phyloP scores from a whole-genome alignment of 2,888 invertebrate species.

The Luperina nickerlii region DNA sequence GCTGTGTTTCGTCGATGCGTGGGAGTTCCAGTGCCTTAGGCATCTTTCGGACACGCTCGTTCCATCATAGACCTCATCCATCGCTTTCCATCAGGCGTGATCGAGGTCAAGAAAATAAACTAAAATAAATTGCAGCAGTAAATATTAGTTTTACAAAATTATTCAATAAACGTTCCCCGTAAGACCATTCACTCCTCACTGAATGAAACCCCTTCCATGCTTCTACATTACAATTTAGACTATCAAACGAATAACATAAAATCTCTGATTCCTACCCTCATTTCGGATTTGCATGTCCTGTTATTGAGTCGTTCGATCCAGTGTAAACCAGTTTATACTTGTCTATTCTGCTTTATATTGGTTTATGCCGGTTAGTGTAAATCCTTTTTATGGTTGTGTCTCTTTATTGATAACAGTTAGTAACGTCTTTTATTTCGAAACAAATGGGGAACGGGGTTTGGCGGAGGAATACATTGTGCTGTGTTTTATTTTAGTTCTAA shows the following conservation, averaged over 20 bases:
- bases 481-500: conserved; percentile 1
- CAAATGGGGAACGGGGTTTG: conserved; percentile 1
- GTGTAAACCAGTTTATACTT: conserved; percentile 55
- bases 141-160: background rate
- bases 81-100: too few relatives aligned
- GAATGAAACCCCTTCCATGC: background rate
- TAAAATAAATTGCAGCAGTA: background rate
- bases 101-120: too few relatives aligned
- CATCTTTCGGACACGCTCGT: too few relatives aligned
- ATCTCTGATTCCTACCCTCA: conserved; percentile 27
- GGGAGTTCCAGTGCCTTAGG: too few relatives aligned
- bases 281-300: conserved; percentile 61
- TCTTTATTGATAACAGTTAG: conserved; percentile 56
- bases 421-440: conserved; percentile 37
- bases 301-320: conserved; percentile 71
- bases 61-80: too few relatives aligned
- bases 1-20: too few relatives aligned
- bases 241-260: conserved; percentile 52
- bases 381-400: conserved; percentile 61
- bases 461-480: background rate
- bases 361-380: conserved; percentile 61
- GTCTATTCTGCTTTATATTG: conserved; percentile 54
- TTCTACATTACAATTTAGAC: background rate
- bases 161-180: background rate
- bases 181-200: background rate